These are phyloP conservation scores for Selenia dentaria DNA, from an alignment of 2,888 invertebrate species.

Conservation along the genomic window DNA sequence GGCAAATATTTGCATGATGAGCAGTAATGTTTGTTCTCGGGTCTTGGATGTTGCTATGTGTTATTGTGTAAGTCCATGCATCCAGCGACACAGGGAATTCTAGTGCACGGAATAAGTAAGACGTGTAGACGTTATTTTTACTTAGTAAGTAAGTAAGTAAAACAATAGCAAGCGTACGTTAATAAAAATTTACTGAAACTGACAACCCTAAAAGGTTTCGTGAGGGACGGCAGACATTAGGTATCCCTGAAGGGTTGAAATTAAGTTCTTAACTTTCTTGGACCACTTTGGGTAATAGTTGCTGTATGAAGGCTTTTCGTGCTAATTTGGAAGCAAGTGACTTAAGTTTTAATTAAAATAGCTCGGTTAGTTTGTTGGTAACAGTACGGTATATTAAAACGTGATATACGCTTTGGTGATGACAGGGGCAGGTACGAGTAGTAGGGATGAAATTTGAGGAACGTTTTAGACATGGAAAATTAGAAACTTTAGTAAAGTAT, in stretches of 20 bases:
- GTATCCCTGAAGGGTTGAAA: conserved; percentile 46
- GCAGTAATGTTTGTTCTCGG: too few relatives aligned
- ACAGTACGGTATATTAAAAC: conserved; percentile 29
- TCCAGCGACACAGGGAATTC: too few relatives aligned
- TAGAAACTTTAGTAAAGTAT: conserved; percentile 12
- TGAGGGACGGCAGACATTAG: conserved; percentile 30
- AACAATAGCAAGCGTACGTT: too few relatives aligned
- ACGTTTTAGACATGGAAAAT: neutral
- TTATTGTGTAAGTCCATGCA: too few relatives aligned
- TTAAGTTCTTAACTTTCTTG: conserved; percentile 54
- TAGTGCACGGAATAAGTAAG: too few relatives aligned
- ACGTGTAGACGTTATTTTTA: too few relatives aligned
- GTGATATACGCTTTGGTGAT: conserved; percentile 32
- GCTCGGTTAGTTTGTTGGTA: conserved; percentile 41
- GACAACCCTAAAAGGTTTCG: neutral
- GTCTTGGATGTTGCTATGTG: too few relatives aligned
- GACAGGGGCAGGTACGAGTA: conserved; percentile 16
- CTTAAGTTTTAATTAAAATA: conserved; percentile 61
- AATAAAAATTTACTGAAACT: too few relatives aligned
- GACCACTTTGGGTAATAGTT: conserved; percentile 42
- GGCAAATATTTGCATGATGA: too few relatives aligned
- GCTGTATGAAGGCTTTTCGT: conserved; percentile 40
- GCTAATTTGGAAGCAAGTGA: conserved; percentile 50
- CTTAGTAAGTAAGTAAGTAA: too few relatives aligned
- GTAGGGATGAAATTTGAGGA: conserved; percentile 15